A percentile compares a stretch with the other conserved stretches of the same genome.
Evolutionary conservation across 2,797 vertebrate genomes (phyloP).

Genomic region (Dipus sagitta): DNA sequence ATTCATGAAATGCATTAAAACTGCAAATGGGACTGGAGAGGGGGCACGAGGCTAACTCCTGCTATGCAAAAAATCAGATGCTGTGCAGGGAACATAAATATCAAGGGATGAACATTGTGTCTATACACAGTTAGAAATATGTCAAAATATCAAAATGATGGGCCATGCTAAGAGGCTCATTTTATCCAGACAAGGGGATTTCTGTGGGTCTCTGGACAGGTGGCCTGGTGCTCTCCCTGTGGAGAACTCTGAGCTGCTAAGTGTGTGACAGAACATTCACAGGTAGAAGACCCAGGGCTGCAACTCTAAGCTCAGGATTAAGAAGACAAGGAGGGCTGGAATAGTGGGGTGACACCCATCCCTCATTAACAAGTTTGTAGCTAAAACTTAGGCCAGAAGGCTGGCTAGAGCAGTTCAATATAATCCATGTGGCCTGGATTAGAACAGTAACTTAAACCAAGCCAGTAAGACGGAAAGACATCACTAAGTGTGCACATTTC

Average conservation of each 20-base stretch:
- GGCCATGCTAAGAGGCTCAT: constrained; percentile 31
- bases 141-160: constrained; percentile 65
- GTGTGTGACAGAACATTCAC: not conserved
- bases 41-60: constrained; percentile 69
- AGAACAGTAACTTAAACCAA: not conserved
- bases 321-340: not conserved
- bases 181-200: constrained; percentile 10
- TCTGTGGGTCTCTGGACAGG: not conserved
- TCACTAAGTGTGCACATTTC: not conserved
- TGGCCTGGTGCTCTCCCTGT: not conserved
- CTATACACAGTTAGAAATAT: constrained; percentile 71
- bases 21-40: constrained; percentile 61
- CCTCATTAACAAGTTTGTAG: not conserved
- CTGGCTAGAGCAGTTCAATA: not conserved
- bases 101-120: constrained; percentile 68
- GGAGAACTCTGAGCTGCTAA: not conserved
- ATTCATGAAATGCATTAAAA: constrained; percentile 85
- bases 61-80: constrained; percentile 81
- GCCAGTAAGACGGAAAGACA: not conserved
- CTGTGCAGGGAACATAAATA: constrained; percentile 76
- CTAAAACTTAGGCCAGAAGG: not conserved
- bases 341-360: not conserved
- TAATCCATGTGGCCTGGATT: not conserved
- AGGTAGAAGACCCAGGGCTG: not conserved
- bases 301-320: not conserved